These are phyloP conservation scores for Dermolepida albohirtum DNA, from an alignment of 2,888 invertebrate species.

Conservation along the genomic window DNA sequence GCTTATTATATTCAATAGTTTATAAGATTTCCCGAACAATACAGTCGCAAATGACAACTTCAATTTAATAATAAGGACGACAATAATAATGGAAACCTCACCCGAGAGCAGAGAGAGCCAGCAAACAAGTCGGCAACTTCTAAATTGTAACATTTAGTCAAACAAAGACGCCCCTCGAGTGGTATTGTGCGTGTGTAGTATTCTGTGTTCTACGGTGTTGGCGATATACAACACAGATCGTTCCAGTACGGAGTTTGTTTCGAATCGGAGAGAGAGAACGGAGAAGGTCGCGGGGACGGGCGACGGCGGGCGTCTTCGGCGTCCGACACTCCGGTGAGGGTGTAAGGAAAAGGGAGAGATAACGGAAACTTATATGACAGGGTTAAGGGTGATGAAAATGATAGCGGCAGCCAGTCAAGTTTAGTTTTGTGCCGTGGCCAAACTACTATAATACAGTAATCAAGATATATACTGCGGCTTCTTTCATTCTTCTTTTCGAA, in stretches of 20 bases:
- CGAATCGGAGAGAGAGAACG: constrained; percentile 42
- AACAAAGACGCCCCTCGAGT: constrained; percentile 62
- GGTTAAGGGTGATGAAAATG: constrained; percentile 67
- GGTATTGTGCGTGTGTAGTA: constrained; percentile 57
- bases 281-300: not conserved
- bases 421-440: constrained; percentile 41
- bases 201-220: constrained; percentile 4
- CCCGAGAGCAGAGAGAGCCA: constrained; percentile 45
- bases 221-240: constrained; percentile 48
- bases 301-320: constrained; percentile 10
- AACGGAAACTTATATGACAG: constrained; percentile 65
- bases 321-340: constrained; percentile 34
- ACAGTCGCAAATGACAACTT: constrained; percentile 64
- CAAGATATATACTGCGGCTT: constrained; percentile 41
- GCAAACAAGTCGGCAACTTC: constrained; percentile 65
- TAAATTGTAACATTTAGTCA: constrained; percentile 66
- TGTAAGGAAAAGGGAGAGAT: constrained; percentile 41
- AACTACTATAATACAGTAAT: constrained; percentile 45
- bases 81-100: constrained; percentile 65
- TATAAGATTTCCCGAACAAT: constrained; percentile 65
- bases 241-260: constrained; percentile 51
- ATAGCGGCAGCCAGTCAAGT: constrained; percentile 55
- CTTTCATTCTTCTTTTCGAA: constrained; percentile 29
- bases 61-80: constrained; percentile 64
- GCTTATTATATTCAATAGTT: constrained; percentile 62